Conservation (phyloP, 1,140 invertebrate genomes). For the Drosophila nikananu region DNA sequence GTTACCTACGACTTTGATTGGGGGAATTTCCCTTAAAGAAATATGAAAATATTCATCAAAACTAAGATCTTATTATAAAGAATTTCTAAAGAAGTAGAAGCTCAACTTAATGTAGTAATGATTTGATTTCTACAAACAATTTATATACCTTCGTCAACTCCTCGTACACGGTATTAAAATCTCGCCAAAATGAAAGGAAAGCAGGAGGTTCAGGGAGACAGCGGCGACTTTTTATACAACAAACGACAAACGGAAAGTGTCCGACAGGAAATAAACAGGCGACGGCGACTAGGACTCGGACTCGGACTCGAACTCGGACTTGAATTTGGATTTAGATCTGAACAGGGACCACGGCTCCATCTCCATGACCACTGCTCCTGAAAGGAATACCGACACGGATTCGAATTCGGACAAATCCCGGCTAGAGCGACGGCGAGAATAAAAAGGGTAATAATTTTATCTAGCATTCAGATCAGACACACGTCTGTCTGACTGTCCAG, state of each 20-base stretch:
- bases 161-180: neutral
- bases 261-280: constrained; percentile 84
- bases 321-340: constrained; percentile 33
- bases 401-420: constrained; percentile 55
- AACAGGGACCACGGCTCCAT: constrained; percentile 15
- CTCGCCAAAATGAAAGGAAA: constrained; percentile 4
- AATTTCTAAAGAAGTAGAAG: rapidly evolving
- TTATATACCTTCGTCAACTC: too few species aligned
- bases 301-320: too few species aligned
- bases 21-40: neutral
- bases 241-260: constrained; percentile 85
- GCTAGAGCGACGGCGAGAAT: constrained; percentile 61
- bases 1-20: neutral
- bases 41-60: neutral
- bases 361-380: constrained; percentile 13
- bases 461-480: constrained; percentile 85
- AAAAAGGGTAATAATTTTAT: constrained; percentile 85
- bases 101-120: too few species aligned
- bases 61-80: neutral
- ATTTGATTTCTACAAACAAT: too few species aligned
- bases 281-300: constrained; percentile 56
- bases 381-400: constrained; percentile 43
- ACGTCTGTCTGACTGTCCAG: constrained; percentile 71
- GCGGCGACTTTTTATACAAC: constrained; percentile 77
- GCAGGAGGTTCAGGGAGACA: constrained; percentile 22